phyloP scores from a whole-genome alignment of 2,113 vertebrate genomes.

The Campylomormyrus tamandua region DNA sequence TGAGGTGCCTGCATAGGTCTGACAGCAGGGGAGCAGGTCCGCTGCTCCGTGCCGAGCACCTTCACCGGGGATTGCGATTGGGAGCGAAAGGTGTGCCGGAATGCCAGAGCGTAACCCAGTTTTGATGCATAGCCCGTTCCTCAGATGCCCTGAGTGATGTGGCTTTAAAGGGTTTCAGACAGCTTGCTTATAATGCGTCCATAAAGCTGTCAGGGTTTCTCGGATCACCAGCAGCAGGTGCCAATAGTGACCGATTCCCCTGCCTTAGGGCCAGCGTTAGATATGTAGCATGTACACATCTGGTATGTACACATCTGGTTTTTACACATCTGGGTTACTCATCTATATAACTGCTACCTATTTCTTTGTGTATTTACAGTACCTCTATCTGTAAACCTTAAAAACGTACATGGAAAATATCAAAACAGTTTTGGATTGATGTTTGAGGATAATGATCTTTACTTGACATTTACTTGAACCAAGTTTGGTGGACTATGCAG shows the following conservation, averaged over 20 bases:
- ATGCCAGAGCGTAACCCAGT: slow-evolving; percentile 23
- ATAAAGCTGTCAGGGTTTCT: slow-evolving; percentile 52
- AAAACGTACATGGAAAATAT: background rate
- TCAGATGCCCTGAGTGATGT: slow-evolving; percentile 50
- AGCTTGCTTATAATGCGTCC: slow-evolving; percentile 52
- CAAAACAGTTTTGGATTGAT: background rate
- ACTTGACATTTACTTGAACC: background rate
- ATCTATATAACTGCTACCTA: slow-evolving; percentile 42
- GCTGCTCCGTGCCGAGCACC: background rate
- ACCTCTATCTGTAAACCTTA: slow-evolving; percentile 12
- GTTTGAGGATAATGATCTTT: background rate
- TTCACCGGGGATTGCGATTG: background rate
- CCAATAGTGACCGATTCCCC: slow-evolving; percentile 50
- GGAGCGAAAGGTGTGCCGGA: slow-evolving; percentile 15
- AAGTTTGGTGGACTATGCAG: background rate
- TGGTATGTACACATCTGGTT: background rate
- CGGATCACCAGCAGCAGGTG: slow-evolving; percentile 48
- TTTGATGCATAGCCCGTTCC: slow-evolving; percentile 38
- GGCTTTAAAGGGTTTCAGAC: slow-evolving; percentile 50
- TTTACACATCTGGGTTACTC: slow-evolving; percentile 43
- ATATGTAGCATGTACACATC: slow-evolving; percentile 30
- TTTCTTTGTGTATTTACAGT: slow-evolving; percentile 22
- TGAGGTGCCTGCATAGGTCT: background rate
- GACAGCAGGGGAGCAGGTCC: background rate
- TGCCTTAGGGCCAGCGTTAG: slow-evolving; percentile 35